These are phyloP conservation scores for Amblyjoppa proteus DNA, from an alignment of 2,888 invertebrate species.

Conservation along the genomic window DNA sequence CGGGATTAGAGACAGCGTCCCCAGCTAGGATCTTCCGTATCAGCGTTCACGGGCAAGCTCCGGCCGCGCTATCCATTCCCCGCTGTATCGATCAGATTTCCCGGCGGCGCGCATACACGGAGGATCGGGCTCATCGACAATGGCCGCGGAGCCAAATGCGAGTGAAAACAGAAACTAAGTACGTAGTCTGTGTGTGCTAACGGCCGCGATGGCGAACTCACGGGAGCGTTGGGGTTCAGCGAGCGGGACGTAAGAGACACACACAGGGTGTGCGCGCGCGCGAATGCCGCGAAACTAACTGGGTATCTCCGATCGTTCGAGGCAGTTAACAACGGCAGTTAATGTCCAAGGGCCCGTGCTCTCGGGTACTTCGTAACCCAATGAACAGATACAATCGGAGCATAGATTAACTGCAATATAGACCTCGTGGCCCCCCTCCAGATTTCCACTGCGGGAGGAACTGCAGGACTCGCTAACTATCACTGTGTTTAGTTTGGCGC, in stretches of 20 bases:
- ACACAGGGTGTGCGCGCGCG: slow-evolving; percentile 65
- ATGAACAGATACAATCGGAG: slow-evolving; percentile 84
- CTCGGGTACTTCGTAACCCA: slow-evolving; percentile 82
- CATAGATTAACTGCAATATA: slow-evolving; percentile 84
- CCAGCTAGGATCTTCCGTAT: not conserved
- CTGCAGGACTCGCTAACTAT: slow-evolving; percentile 26
- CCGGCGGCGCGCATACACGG: not conserved
- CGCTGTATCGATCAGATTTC: slow-evolving; percentile 35
- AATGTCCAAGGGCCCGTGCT: slow-evolving; percentile 82
- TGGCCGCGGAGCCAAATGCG: not conserved
- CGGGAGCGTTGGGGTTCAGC: slow-evolving; percentile 17
- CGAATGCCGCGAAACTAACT: slow-evolving; percentile 80
- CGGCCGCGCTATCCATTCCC: slow-evolving; percentile 6
- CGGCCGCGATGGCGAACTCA: slow-evolving; percentile 9
- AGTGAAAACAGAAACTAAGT: slow-evolving; percentile 32
- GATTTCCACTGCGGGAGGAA: slow-evolving; percentile 29
- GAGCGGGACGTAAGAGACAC: slow-evolving; percentile 53
- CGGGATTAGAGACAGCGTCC: slow-evolving; percentile 6
- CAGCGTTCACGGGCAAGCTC: slow-evolving; percentile 2
- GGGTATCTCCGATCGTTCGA: slow-evolving; percentile 83
- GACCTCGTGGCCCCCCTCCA: slow-evolving; percentile 76
- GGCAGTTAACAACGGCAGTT: slow-evolving; percentile 83
- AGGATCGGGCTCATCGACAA: not conserved
- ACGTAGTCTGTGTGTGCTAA: slow-evolving; percentile 1
- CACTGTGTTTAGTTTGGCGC: slow-evolving; percentile 21